These are phyloP conservation scores for Columbina picui DNA, from an alignment of 2,113 vertebrate genomes.

Conservation along the genomic window DNA sequence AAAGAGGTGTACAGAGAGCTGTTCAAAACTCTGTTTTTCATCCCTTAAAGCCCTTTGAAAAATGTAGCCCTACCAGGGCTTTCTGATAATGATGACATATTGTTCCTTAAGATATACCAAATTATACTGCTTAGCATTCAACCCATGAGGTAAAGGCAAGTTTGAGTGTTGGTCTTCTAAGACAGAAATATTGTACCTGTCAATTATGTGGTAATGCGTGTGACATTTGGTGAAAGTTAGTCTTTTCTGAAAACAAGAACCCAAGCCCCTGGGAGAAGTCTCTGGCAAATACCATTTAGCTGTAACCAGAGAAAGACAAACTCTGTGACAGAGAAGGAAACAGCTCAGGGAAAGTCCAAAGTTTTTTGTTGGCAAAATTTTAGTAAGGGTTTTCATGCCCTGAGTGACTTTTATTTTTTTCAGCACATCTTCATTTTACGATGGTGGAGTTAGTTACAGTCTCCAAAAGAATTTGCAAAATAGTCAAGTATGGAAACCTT, in stretches of 20 bases:
- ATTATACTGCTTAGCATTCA: neutral
- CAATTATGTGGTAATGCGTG: neutral
- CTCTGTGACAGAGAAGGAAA: neutral
- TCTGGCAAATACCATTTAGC: neutral
- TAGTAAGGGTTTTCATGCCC: neutral
- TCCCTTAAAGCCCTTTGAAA: neutral
- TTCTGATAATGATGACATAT: neutral
- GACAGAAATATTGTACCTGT: neutral
- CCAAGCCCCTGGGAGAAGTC: neutral
- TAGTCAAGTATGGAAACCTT: neutral
- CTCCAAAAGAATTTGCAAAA: neutral
- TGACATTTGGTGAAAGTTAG: neutral
- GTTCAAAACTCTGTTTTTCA: neutral
- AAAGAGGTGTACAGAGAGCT: neutral
- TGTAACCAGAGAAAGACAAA: neutral
- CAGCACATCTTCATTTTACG: neutral
- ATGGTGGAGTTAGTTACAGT: neutral
- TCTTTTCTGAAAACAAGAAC: neutral
- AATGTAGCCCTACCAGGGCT: neutral
- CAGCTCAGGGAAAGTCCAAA: neutral
- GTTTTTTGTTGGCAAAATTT: neutral
- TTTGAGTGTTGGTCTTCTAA: neutral
- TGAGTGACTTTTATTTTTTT: neutral
- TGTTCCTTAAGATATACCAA: neutral
- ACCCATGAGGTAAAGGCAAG: neutral